A percentile compares a stretch with the other conserved stretches of the same genome.
Evolutionary conservation across 2,797 vertebrate species (phyloP).

Genomic region (Pyrocephalus nanus): DNA sequence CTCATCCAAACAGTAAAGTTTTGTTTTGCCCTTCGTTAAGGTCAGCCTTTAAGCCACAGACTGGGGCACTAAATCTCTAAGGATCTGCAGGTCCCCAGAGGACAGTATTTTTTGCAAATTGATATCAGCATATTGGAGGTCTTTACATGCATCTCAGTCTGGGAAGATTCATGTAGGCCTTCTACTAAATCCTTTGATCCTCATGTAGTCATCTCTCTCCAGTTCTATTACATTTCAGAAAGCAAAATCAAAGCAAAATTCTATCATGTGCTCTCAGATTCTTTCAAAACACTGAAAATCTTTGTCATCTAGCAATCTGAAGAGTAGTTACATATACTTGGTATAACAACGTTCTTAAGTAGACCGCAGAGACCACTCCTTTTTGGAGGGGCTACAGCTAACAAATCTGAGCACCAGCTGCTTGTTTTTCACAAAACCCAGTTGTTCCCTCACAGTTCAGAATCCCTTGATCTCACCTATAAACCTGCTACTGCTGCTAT

Average conservation of each 20-base stretch:
- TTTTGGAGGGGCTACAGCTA: neutral
- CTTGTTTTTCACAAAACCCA: neutral
- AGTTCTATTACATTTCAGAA: neutral
- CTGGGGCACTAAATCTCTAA: neutral
- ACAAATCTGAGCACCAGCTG: neutral
- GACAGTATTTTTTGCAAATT: neutral
- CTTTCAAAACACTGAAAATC: neutral
- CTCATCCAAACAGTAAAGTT: neutral
- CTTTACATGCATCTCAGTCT: neutral
- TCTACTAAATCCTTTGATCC: neutral
- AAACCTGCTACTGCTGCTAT: neutral
- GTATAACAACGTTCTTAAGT: neutral
- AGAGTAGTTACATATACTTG: neutral
- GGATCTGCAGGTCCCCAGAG: neutral
- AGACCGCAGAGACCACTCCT: neutral
- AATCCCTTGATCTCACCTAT: conserved; percentile 15
- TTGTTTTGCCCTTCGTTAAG: neutral
- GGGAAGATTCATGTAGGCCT: neutral
- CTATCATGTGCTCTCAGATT: neutral
- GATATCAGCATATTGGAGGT: neutral
- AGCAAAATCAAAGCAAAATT: neutral
- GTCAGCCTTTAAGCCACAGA: neutral
- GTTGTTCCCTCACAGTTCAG: neutral
- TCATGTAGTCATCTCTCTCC: neutral
- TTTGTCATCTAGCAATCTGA: neutral